phyloP scores from a whole-genome alignment of 2,888 invertebrate species.

The Campoplex nolae region DNA sequence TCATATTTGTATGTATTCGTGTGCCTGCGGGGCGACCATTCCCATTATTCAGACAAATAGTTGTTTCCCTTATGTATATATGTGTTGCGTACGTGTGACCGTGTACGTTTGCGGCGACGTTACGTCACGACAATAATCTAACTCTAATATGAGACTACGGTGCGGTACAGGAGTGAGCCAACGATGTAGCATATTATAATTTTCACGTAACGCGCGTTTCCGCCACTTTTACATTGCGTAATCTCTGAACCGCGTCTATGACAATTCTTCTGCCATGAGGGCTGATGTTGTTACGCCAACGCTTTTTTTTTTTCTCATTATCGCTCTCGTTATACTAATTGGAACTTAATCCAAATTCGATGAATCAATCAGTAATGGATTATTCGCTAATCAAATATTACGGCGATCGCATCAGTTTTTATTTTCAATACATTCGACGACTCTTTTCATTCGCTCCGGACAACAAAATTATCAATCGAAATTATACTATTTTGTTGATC shows the following conservation, averaged over 20 bases:
- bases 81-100: neutral
- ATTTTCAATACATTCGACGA: no score
- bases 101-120: neutral
- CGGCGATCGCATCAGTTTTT: no score
- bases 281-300: neutral
- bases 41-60: neutral
- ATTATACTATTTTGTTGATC: no score
- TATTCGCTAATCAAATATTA: no score
- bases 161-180: neutral
- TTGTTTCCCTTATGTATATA: neutral
- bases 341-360: neutral
- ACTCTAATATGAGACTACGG: neutral
- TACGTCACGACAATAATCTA: neutral
- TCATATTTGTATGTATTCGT: neutral
- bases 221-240: neutral
- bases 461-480: no score
- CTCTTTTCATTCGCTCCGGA: no score
- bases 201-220: neutral
- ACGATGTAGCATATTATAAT: neutral
- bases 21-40: neutral
- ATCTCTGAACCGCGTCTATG: neutral
- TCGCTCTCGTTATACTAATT: neutral
- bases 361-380: no score
- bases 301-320: neutral
- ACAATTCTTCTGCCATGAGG: neutral